Evolutionary conservation across 2,113 vertebrate species (phyloP).

Genomic region (Lycocorax pyrrhopterus): DNA sequence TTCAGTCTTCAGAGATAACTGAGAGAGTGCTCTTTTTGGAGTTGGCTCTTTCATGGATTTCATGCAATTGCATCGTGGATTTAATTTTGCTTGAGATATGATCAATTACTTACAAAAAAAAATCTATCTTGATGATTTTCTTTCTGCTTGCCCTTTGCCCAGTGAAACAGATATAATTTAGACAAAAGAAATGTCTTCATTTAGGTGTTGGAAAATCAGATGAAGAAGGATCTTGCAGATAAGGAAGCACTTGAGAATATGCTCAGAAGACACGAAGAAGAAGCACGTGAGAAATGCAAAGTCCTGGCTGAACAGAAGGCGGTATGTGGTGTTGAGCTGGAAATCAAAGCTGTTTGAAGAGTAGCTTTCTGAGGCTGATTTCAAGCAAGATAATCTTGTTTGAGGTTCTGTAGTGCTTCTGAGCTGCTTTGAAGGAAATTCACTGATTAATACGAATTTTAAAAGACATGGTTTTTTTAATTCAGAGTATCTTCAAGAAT

Average conservation of each 20-base stretch:
- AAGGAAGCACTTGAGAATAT: conserved; percentile 92
- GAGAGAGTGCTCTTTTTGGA: not conserved
- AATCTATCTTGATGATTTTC: not conserved
- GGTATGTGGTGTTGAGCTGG: conserved; percentile 68
- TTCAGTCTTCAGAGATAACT: not conserved
- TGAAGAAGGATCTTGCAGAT: conserved; percentile 95
- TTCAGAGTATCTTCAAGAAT: not conserved
- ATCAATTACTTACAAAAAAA: not conserved
- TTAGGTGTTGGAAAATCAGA: conserved; percentile 93
- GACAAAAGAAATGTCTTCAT: conserved; percentile 49
- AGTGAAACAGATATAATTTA: conserved; percentile 20
- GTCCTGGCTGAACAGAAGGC: conserved; percentile 95
- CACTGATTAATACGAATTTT: not conserved
- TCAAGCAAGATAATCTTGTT: not conserved
- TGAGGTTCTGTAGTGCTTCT: not conserved
- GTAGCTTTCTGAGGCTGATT: not conserved
- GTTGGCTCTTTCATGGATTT: not conserved
- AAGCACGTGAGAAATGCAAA: conserved; percentile 90
- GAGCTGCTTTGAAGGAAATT: not conserved
- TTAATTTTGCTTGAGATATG: not conserved
- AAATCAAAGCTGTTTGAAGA: not conserved
- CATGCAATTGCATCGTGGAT: not conserved
- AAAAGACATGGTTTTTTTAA: not conserved
- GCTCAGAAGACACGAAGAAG: conserved; percentile 91
- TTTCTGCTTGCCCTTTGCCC: conserved; percentile 31